Evolutionary conservation across 1,140 invertebrate species (phyloP).

Genomic region (Mycetomoellerius zeteki): DNA sequence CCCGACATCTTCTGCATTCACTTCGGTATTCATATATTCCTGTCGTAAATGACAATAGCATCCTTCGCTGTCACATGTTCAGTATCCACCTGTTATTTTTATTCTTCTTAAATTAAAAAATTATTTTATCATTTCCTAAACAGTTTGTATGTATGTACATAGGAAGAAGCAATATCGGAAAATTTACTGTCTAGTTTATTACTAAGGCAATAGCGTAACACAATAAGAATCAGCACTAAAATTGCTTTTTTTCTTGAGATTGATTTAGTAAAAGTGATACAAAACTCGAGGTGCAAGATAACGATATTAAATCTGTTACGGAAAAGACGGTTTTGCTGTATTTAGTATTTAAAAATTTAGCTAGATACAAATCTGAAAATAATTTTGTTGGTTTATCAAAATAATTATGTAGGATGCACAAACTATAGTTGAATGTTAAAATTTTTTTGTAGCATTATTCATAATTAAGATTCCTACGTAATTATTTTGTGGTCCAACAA

Average conservation of each 20-base stretch:
- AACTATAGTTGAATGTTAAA: too few relatives aligned
- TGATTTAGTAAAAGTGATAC: conserved; percentile 7
- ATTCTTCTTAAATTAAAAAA: conserved; percentile 57
- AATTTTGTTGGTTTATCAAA: too few relatives aligned
- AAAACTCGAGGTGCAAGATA: neutral
- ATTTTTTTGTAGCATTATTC: too few relatives aligned
- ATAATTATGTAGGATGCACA: too few relatives aligned
- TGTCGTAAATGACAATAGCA: conserved; percentile 71
- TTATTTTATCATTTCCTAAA: neutral
- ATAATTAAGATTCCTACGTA: too few relatives aligned
- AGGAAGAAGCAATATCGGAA: neutral
- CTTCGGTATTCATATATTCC: conserved; percentile 59
- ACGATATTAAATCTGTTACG: neutral
- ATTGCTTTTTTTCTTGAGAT: neutral
- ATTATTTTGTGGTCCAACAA: too few relatives aligned
- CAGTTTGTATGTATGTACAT: neutral
- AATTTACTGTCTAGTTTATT: conserved; percentile 35
- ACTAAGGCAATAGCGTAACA: neutral
- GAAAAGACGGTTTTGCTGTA: too few relatives aligned
- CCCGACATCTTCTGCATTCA: neutral
- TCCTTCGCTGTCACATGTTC: neutral
- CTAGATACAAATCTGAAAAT: too few relatives aligned
- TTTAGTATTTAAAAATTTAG: too few relatives aligned
- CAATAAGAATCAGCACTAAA: conserved; percentile 28
- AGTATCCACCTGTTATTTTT: conserved; percentile 47